These are phyloP conservation scores for Epistrophe eligans DNA, from an alignment of 2,888 invertebrate species.

Conservation along the genomic window DNA sequence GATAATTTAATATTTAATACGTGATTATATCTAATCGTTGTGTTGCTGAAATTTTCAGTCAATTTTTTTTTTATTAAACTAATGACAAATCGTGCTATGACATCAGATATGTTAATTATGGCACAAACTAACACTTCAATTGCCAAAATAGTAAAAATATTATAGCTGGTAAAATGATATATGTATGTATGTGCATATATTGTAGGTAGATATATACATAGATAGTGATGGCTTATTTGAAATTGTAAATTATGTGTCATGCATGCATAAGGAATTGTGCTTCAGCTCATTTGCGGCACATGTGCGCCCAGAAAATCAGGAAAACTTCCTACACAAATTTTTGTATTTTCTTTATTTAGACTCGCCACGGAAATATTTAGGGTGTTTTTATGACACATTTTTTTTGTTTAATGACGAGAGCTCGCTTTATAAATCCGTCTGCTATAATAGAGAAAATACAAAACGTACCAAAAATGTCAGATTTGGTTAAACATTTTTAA, in stretches of 20 bases:
- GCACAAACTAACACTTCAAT: slow-evolving; percentile 47
- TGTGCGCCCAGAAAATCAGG: slow-evolving; percentile 45
- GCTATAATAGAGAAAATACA: neutral
- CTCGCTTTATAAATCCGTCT: neutral
- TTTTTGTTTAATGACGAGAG: neutral
- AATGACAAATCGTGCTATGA: slow-evolving; percentile 55
- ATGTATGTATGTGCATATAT: no score
- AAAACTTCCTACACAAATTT: slow-evolving; percentile 46
- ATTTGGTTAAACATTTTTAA: slow-evolving; percentile 6
- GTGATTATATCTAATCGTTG: neutral
- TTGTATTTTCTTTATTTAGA: slow-evolving; percentile 27
- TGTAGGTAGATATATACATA: no score
- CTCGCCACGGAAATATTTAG: slow-evolving; percentile 8
- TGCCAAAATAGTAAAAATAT: slow-evolving; percentile 35
- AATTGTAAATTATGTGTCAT: slow-evolving; percentile 21
- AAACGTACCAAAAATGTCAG: slow-evolving; percentile 29
- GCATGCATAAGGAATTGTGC: slow-evolving; percentile 24
- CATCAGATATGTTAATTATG: slow-evolving; percentile 67
- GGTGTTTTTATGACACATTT: slow-evolving; percentile 37
- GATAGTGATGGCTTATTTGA: neutral
- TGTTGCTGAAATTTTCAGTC: neutral
- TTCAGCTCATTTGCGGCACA: slow-evolving; percentile 43
- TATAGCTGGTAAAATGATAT: neutral
- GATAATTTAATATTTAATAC: slow-evolving; percentile 12
- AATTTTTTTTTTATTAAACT: neutral